phyloP scores from a whole-genome alignment of 2,888 invertebrate genomes.

The Lithosia quadra region DNA sequence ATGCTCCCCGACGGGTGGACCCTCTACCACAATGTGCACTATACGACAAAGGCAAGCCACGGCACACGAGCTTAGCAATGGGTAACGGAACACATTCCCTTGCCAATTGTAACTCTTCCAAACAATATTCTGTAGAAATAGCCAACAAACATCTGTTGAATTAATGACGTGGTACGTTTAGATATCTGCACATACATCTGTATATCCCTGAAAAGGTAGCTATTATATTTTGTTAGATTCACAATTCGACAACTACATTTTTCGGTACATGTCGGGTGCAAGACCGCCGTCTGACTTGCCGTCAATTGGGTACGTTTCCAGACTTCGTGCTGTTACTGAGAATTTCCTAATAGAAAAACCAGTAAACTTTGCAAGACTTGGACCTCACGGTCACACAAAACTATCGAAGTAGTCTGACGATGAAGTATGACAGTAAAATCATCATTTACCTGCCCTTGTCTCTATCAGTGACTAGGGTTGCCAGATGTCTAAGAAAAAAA shows the following conservation, averaged over 20 bases:
- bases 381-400: background rate
- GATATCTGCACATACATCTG: background rate
- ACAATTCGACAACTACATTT: too few relatives aligned
- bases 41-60: constrained; percentile 19
- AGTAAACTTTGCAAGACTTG: background rate
- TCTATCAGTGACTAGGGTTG: background rate
- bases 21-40: constrained; percentile 6
- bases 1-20: background rate
- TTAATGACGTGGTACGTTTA: background rate
- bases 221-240: too few relatives aligned
- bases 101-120: constrained; percentile 18
- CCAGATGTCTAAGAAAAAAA: too few relatives aligned
- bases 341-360: too few relatives aligned
- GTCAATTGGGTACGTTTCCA: too few relatives aligned
- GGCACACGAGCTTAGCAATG: constrained; percentile 20
- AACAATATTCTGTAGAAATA: constrained; percentile 16
- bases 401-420: background rate
- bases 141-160: background rate
- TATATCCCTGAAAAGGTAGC: background rate
- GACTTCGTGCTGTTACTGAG: background rate
- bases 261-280: background rate
- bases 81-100: constrained; percentile 22
- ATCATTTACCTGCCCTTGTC: background rate
- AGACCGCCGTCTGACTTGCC: too few relatives aligned
- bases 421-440: background rate